Base-by-base conservation (phyloP, 2,888 invertebrate species). In the Stenolophus ochropezus region DNA sequence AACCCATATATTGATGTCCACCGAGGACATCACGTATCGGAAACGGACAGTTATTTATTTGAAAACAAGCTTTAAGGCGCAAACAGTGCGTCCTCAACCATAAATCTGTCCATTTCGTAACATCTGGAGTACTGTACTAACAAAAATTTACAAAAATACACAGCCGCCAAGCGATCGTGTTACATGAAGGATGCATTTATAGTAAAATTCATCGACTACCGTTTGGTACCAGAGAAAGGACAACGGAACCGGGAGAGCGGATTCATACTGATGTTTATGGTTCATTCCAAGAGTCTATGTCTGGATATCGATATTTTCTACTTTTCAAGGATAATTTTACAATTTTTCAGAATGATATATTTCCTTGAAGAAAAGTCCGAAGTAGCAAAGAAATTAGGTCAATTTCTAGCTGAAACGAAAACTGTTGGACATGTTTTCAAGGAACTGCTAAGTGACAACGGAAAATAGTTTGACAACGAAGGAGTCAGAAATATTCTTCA, bases 211-310 rank as follows among this genome's bases (percentile, higher is more conserved):
- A 77, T 61, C 18, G 77, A 1, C 23, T 75, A 20, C 83, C 84
- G 4, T 85, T 85, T 81, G 83, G 84, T 3, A 83, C 82, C 0
- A 83, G 84, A 33, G 25, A 80, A 18, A 83, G 82, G 51, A 61
- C 81, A 8, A 82, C 76, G 11, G 73, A 82, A 61, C 82, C 83
- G n/a, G 84, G 84, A 33, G 84, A 85, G 53, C 56, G 84, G 1
- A 83, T 86, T 1, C 82, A 84, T 56, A 82, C 84, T 18, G 85
- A 86, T 77, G 78, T 86, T 4, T 85, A 85, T 82, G 85, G 85
- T 8, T 85, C 85, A 1, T 85, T 86, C 77, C 6, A 27, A n/a
- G 21, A n/a, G 5, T 79, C 79, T 1, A 14, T 49, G 8, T 49
- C 69, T n/a, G 69, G 69, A 2, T 69, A 69, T 51, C 69, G 69